A percentile compares a stretch with the other conserved stretches of the same genome.
These are phyloP conservation scores for Gracilinanus agilis DNA, from an alignment of 2,113 vertebrate genomes.

Conservation along the genomic window DNA sequence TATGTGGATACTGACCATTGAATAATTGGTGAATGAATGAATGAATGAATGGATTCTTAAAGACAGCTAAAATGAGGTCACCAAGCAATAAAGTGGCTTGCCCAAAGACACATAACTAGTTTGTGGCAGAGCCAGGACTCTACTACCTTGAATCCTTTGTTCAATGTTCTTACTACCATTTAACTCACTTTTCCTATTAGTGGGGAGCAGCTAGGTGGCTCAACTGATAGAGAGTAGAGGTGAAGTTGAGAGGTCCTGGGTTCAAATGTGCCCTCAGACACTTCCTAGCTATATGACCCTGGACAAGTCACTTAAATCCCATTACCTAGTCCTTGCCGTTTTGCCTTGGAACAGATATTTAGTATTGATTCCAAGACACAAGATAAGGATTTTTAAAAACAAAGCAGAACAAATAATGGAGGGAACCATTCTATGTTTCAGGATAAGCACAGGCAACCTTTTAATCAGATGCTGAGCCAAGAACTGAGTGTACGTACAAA, in stretches of 20 bases:
- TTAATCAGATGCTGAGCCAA: neutral
- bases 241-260: no score
- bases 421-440: neutral
- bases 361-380: no score
- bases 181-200: neutral
- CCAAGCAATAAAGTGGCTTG: neutral
- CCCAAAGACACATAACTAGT: neutral
- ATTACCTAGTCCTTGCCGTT: no score
- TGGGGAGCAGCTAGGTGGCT: no score
- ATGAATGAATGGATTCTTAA: neutral
- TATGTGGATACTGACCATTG: neutral
- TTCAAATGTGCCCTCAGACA: no score
- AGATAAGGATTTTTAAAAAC: no score
- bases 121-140: neutral
- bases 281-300: no score
- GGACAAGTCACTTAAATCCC: no score
- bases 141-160: neutral
- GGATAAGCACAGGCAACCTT: neutral
- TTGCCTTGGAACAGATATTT: no score
- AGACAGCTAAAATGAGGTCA: neutral
- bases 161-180: neutral
- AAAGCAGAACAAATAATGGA: neutral
- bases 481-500: neutral
- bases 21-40: neutral
- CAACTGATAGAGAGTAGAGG: no score